Evolutionary conservation across 2,797 vertebrate genomes (phyloP).

Genomic region (Brotula barbata): DNA sequence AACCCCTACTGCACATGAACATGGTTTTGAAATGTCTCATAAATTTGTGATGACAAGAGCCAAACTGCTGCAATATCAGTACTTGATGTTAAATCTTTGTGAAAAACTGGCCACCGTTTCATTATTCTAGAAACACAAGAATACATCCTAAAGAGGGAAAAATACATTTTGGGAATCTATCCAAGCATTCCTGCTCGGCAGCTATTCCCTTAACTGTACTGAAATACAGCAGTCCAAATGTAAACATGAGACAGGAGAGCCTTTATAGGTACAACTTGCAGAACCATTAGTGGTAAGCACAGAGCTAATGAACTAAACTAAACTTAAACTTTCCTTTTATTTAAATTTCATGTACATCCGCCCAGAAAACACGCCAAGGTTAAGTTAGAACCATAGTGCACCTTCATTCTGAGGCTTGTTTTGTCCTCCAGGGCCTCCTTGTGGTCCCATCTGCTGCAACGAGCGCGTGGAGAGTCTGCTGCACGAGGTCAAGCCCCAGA

Average conservation of each 20-base stretch:
- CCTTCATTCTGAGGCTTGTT: not conserved
- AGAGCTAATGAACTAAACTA: not conserved
- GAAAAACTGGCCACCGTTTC: not conserved
- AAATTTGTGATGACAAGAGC: not conserved
- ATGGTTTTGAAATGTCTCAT: not conserved
- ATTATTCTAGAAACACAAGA: not conserved
- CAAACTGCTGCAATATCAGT: not conserved
- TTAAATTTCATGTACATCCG: not conserved
- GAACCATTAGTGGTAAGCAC: not conserved
- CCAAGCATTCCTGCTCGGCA: not conserved
- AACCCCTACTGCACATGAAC: too few species aligned
- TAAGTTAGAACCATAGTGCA: not conserved
- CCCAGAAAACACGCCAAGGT: not conserved
- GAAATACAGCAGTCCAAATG: not conserved
- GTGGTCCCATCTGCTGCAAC: slow-evolving; percentile 87
- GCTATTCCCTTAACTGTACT: not conserved
- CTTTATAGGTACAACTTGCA: not conserved
- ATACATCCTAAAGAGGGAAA: not conserved
- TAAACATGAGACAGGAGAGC: not conserved
- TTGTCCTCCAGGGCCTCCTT: slow-evolving; percentile 80
- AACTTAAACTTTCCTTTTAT: not conserved
- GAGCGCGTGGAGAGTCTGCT: slow-evolving; percentile 83
- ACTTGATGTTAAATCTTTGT: not conserved
- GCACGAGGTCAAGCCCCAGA: slow-evolving; percentile 83
- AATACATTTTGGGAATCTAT: not conserved